Percentiles rank a stretch among this genome's conserved stretches.
Conservation (phyloP, 2,113 vertebrate genomes). For the Ptilonorhynchus violaceus region DNA sequence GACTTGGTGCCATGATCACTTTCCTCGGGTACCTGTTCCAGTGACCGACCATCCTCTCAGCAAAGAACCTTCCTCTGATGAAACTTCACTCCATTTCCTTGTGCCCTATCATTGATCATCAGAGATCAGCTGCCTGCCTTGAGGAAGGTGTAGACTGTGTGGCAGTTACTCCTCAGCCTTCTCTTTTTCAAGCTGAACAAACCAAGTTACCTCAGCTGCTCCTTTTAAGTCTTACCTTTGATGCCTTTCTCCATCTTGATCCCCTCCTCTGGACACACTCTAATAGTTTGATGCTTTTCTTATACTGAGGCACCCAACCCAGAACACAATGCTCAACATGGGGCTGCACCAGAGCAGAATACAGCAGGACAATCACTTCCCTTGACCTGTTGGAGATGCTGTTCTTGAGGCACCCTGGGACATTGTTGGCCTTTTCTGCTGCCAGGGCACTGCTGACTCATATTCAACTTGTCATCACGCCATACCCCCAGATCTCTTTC, state of each 20-base stretch:
- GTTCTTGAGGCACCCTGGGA: neutral
- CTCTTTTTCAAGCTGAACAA: neutral
- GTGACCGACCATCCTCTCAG: neutral
- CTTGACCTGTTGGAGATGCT: accelerated
- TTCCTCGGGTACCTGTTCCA: neutral
- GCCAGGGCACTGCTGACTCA: neutral
- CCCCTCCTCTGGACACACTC: neutral
- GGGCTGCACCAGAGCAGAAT: neutral
- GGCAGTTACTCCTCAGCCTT: neutral
- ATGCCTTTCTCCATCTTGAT: neutral
- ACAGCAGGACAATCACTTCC: neutral
- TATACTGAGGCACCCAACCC: neutral
- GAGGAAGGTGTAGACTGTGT: neutral
- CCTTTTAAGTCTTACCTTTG: neutral
- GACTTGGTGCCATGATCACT: neutral
- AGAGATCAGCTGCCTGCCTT: neutral
- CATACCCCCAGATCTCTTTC: neutral
- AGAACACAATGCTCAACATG: neutral
- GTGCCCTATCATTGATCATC: neutral
- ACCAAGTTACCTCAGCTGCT: neutral
- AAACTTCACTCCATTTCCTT: neutral
- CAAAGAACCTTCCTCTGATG: neutral
- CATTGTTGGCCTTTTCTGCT: neutral
- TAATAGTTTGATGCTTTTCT: neutral
- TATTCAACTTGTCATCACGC: neutral